Conservation (phyloP, 1,140 invertebrate species). For the Drosophila ironensis region DNA sequence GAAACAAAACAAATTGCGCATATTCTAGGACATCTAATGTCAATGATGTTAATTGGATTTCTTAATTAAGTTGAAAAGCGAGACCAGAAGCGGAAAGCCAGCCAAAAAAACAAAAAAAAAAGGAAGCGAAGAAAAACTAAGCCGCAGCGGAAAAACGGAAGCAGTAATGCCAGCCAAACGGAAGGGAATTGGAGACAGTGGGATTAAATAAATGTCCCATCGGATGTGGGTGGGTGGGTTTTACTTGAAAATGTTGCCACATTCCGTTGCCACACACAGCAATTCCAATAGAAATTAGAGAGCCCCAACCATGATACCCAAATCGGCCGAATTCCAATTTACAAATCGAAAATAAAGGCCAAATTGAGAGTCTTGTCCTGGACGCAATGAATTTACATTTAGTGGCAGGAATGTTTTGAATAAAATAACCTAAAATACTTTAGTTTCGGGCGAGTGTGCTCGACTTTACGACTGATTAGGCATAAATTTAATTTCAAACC, state of each 20-base stretch:
- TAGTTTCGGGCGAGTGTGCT: no score
- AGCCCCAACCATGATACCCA: neutral
- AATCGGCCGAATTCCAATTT: no score
- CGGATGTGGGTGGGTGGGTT: no score
- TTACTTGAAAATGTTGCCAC: neutral
- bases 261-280: neutral
- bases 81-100: conserved; percentile 1
- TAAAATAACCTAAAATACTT: no score
- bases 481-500: no score
- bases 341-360: neutral
- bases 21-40: conserved; percentile 71
- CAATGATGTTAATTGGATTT: conserved; percentile 79
- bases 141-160: neutral
- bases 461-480: no score
- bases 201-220: neutral
- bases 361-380: no score
- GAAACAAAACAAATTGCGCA: conserved; percentile 72
- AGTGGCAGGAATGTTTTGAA: no score
- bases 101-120: conserved; percentile 1
- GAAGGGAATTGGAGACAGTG: neutral
- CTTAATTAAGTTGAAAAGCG: conserved; percentile 73
- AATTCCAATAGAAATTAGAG: neutral
- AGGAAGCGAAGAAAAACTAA: neutral
- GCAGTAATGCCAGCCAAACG: neutral
- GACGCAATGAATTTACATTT: no score